Evolutionary conservation across 1,140 invertebrate species (phyloP).

Genomic region (Leptestheria dahalacensis): DNA sequence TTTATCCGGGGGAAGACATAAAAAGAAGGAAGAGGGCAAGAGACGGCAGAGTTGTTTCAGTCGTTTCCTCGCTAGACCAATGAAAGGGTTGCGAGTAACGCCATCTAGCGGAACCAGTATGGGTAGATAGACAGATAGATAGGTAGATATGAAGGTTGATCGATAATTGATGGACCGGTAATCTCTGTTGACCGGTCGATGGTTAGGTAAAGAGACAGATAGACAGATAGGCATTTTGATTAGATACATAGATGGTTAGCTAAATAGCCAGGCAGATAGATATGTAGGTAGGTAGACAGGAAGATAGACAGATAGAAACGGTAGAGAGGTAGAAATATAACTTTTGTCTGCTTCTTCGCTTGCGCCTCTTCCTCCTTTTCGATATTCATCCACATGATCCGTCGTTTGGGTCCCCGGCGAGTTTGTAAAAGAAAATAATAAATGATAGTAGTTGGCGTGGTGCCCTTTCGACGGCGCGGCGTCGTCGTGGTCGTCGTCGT

Average conservation of each 20-base stretch:
- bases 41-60: background rate
- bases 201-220: background rate
- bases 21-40: background rate
- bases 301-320: background rate
- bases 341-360: background rate
- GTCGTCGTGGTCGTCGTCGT: background rate
- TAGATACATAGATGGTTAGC: background rate
- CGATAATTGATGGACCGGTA: too few species aligned
- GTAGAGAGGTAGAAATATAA: background rate
- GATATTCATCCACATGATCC: too few species aligned
- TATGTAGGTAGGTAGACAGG: background rate
- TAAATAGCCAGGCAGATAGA: background rate
- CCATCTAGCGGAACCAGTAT: background rate
- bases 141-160: background rate
- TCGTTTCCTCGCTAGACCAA: too few species aligned
- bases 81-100: background rate
- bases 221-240: background rate
- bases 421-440: background rate
- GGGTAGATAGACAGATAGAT: background rate
- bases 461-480: background rate
- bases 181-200: too few species aligned
- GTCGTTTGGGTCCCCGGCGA: too few species aligned
- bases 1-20: background rate
- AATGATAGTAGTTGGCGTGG: background rate
- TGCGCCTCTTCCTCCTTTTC: background rate